phyloP scores from a whole-genome alignment of 2,113 vertebrate genomes.

The Dasyurus viverrinus region DNA sequence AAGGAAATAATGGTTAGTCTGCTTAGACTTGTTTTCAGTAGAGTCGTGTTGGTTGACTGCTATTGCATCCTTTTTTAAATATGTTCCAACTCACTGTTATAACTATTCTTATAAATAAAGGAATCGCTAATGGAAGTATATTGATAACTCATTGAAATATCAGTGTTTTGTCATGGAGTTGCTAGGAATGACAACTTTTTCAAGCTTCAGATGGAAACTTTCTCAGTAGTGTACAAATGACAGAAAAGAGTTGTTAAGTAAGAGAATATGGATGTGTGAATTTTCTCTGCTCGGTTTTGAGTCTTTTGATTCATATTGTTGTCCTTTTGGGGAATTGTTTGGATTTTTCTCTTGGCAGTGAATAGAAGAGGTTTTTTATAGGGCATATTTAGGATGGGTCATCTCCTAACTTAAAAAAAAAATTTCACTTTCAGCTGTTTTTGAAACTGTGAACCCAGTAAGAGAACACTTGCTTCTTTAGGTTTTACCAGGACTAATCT shows the following conservation, averaged over 20 bases:
- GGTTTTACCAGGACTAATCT: background rate
- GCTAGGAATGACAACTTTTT: background rate
- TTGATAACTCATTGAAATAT: too few relatives aligned
- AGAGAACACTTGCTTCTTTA: background rate
- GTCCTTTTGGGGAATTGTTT: slow-evolving; percentile 21
- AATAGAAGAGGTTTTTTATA: background rate
- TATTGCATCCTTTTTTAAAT: background rate
- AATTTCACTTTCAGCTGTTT: background rate
- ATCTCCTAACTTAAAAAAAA: background rate
- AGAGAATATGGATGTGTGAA: slow-evolving; percentile 10
- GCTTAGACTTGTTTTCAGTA: background rate
- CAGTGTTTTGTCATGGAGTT: too few relatives aligned
- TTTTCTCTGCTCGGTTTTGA: slow-evolving; percentile 30
- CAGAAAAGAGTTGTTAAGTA: slow-evolving; percentile 24
- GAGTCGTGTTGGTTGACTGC: background rate
- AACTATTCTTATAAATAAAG: background rate
- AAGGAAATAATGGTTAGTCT: background rate
- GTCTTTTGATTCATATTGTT: background rate
- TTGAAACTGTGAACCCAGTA: background rate
- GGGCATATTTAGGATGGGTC: background rate
- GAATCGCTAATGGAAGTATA: background rate
- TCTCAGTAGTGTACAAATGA: slow-evolving; percentile 11
- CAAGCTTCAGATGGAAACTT: slow-evolving; percentile 22
- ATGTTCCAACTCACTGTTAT: background rate
- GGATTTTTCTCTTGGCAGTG: background rate